Evolutionary conservation across 2,888 invertebrate genomes (phyloP).

Genomic region (Uropetala carovei): DNA sequence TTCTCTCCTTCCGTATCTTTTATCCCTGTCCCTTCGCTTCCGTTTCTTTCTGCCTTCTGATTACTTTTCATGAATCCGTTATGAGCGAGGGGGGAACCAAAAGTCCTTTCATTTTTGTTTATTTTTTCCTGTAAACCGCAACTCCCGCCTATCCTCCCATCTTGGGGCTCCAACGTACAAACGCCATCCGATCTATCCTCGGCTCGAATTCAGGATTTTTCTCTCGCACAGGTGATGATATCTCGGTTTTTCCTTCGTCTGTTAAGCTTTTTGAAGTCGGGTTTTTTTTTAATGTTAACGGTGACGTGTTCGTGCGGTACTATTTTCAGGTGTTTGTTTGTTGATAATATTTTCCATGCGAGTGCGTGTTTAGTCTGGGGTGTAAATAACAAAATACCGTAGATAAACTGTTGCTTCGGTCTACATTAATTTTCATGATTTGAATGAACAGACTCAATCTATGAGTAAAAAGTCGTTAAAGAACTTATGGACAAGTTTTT

Average conservation of each 20-base stretch:
- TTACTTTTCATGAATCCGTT: conserved; percentile 62
- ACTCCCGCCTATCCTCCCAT: not conserved
- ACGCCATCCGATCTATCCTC: not conserved
- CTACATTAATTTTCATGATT: no score
- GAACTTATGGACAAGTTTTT: no score
- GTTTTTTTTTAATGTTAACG: no score
- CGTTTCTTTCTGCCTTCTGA: conserved; percentile 21
- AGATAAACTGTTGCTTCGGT: no score
- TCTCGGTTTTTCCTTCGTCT: not conserved
- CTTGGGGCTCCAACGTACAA: not conserved
- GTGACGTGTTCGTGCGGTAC: no score
- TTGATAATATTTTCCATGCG: no score
- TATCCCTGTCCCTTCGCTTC: not conserved
- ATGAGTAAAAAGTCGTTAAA: no score
- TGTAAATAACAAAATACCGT: no score
- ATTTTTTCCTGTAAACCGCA: not conserved
- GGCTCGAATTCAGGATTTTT: not conserved
- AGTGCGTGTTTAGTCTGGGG: no score
- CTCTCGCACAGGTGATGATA: not conserved
- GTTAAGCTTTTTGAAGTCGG: no score
- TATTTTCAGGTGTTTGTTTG: no score
- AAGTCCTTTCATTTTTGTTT: conserved; percentile 16
- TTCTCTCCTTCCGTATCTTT: not conserved
- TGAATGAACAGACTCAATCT: no score
- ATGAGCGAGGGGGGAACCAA: conserved; percentile 29